Conservation (phyloP, 2,113 vertebrate genomes). For the Grammomys surdaster region DNA sequence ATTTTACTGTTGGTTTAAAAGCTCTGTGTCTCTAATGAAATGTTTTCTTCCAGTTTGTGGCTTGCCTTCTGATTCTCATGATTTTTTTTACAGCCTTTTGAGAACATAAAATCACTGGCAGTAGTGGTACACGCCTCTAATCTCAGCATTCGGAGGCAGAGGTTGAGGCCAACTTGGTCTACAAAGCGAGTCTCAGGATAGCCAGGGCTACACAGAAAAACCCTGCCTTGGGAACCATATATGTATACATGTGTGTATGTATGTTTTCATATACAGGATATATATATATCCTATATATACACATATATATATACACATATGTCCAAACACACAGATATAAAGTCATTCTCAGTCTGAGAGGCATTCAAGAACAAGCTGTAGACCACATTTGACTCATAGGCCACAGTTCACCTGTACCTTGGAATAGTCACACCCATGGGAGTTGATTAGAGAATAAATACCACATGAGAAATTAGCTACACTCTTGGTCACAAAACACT, state of each 20-base stretch:
- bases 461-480: neutral
- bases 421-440: neutral
- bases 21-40: slow-evolving; percentile 32
- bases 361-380: neutral
- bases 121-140: neutral
- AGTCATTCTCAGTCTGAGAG: neutral
- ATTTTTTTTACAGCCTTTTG: slow-evolving; percentile 18
- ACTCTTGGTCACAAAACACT: neutral
- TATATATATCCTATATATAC: neutral
- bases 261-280: too few relatives aligned
- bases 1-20: neutral
- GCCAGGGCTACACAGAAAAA: neutral
- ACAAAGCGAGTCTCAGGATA: neutral
- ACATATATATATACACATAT: neutral
- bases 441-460: slow-evolving; percentile 11
- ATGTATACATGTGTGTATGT: too few relatives aligned
- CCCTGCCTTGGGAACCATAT: neutral
- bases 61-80: neutral
- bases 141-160: neutral
- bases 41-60: neutral
- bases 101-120: neutral
- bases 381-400: neutral
- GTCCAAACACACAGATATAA: neutral
- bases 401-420: neutral
- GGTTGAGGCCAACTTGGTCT: neutral